phyloP scores from a whole-genome alignment of 2,113 vertebrate species.

The Protobothrops flavoviridis region DNA sequence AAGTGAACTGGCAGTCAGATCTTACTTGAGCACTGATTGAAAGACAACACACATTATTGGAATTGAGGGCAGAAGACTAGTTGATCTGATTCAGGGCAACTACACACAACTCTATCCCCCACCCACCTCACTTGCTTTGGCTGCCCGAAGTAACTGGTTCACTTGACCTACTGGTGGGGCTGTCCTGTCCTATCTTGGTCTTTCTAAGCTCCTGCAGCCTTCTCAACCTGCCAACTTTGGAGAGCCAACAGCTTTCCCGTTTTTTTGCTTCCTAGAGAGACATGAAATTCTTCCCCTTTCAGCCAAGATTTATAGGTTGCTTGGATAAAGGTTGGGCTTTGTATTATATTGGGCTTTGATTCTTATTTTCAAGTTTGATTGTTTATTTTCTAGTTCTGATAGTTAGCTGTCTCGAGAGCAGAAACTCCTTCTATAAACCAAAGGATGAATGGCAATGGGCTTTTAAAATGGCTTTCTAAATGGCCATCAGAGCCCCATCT shows the following conservation, averaged over 20 bases:
- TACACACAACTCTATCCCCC: background rate
- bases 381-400: background rate
- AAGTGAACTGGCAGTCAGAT: background rate
- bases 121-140: background rate
- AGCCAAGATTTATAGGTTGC: background rate
- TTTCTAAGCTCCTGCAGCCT: background rate
- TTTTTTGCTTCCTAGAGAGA: background rate
- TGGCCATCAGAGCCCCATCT: background rate
- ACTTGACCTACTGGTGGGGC: background rate
- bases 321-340: background rate
- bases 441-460: background rate
- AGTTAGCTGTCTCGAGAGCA: background rate
- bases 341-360: background rate
- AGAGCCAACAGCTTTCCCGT: background rate
- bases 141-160: background rate
- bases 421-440: background rate
- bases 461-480: background rate
- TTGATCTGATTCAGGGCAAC: background rate
- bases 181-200: background rate
- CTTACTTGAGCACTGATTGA: background rate
- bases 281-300: background rate
- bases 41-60: background rate
- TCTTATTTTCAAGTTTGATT: background rate
- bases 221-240: background rate
- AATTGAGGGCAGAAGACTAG: background rate